These are phyloP conservation scores for Limnephilus rhombicus DNA, from an alignment of 2,888 invertebrate species.

Conservation along the genomic window DNA sequence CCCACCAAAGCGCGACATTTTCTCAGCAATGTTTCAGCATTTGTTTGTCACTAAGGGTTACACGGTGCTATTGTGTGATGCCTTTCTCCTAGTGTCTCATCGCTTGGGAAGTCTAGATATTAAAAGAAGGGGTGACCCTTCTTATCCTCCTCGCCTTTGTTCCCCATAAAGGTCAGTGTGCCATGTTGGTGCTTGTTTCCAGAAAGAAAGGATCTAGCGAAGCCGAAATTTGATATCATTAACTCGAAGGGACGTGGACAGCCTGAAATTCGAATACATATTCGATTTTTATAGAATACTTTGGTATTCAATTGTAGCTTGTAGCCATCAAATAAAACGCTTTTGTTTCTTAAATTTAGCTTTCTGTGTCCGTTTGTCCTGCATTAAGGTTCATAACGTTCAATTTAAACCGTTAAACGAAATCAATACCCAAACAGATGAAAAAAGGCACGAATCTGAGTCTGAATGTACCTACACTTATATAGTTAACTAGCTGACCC, in stretches of 20 bases:
- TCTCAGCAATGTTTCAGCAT: neutral
- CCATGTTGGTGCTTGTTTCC: constrained; percentile 53
- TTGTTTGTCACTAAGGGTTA: neutral
- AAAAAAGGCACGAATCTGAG: neutral
- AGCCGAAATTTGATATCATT: constrained; percentile 43
- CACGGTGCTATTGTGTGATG: constrained; percentile 29
- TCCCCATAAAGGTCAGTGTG: constrained; percentile 62
- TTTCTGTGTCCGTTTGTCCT: neutral
- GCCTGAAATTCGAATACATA: constrained; percentile 33
- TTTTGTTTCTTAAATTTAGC: neutral
- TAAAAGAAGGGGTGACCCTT: constrained; percentile 35
- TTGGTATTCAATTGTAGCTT: neutral
- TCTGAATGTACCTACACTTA: neutral
- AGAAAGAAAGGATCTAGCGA: constrained; percentile 42
- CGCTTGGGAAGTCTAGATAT: neutral
- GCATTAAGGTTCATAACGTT: neutral
- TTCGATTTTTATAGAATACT: constrained; percentile 26
- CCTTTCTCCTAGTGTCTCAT: constrained; percentile 32
- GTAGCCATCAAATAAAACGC: neutral
- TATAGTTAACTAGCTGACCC: neutral
- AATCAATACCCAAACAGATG: neutral
- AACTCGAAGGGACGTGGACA: constrained; percentile 50
- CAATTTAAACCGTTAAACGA: neutral
- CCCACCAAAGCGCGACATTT: constrained; percentile 4
- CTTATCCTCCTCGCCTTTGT: constrained; percentile 55